Percentiles rank a stretch among this genome's conserved stretches.
Evolutionary conservation across 2,113 vertebrate genomes (phyloP).

Genomic region (Otolemur garnettii): DNA sequence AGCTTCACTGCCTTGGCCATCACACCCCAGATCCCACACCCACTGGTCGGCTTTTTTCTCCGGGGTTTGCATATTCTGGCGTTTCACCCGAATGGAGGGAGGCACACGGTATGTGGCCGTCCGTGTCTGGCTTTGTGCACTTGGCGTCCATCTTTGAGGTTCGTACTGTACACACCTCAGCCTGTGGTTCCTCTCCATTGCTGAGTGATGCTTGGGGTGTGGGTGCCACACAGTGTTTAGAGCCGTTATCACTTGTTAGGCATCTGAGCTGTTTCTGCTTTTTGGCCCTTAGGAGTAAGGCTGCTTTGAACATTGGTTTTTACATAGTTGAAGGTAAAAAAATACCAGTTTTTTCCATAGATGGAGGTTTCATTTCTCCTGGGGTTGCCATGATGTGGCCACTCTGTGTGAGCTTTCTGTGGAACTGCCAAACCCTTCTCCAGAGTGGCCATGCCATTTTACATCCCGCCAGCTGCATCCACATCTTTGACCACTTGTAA

Average conservation of each 20-base stretch:
- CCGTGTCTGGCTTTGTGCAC: not conserved
- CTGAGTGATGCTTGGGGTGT: not conserved
- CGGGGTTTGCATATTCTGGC: not conserved
- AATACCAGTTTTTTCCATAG: fast-evolving
- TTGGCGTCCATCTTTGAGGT: not conserved
- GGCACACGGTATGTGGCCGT: fast-evolving
- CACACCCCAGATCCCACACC: not conserved
- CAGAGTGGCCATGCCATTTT: fast-evolving
- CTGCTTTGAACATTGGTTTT: not conserved
- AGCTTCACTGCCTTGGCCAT: not conserved
- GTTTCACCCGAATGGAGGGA: fast-evolving
- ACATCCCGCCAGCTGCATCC: fast-evolving
- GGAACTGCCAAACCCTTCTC: not conserved
- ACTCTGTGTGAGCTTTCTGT: not conserved
- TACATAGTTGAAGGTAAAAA: no score
- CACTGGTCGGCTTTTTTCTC: not conserved
- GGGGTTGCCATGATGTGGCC: no score
- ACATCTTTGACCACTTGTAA: fast-evolving
- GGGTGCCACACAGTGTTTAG: not conserved
- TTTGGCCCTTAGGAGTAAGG: fast-evolving
- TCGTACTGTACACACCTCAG: fast-evolving
- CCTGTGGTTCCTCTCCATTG: fast-evolving
- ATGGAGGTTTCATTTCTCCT: not conserved
- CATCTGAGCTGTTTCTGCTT: not conserved
- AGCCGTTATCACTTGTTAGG: no score